These are phyloP conservation scores for Sesamia nonagrioides DNA, from an alignment of 1,140 invertebrate genomes.

Conservation along the genomic window DNA sequence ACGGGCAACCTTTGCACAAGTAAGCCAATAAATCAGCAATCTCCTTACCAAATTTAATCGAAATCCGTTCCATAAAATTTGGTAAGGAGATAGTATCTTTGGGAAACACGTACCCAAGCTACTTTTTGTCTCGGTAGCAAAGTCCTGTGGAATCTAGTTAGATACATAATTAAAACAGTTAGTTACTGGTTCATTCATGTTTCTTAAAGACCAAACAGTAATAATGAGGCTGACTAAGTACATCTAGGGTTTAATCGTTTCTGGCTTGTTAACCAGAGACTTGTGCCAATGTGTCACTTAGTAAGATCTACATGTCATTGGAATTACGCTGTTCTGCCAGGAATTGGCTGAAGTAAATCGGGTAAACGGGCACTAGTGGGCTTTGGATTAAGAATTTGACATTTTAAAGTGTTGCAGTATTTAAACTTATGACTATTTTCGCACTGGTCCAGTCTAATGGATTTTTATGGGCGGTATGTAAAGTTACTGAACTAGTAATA, in stretches of 20 bases:
- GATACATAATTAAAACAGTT: too few relatives aligned
- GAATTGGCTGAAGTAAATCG: neutral
- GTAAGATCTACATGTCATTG: conserved; percentile 36
- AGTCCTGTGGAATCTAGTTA: too few relatives aligned
- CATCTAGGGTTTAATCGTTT: neutral
- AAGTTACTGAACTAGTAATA: too few relatives aligned
- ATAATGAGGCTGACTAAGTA: neutral
- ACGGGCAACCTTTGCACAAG: too few relatives aligned
- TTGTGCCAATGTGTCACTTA: conserved; percentile 40
- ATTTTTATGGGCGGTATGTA: neutral
- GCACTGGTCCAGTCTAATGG: neutral
- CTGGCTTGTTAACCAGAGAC: conserved; percentile 19
- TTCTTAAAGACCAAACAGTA: neutral
- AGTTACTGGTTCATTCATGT: neutral
- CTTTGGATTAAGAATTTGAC: conserved; percentile 6
- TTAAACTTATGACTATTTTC: neutral
- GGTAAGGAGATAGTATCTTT: too few relatives aligned
- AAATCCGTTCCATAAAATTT: too few relatives aligned
- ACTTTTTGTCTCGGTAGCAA: too few relatives aligned
- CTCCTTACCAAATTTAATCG: too few relatives aligned
- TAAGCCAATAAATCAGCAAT: too few relatives aligned
- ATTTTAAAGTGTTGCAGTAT: conserved; percentile 2
- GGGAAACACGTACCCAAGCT: too few relatives aligned
- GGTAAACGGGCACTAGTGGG: conserved; percentile 23
- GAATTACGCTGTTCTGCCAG: conserved; percentile 26